These are phyloP conservation scores for Fabriciana adippe DNA, from an alignment of 2,888 invertebrate species.

Conservation along the genomic window DNA sequence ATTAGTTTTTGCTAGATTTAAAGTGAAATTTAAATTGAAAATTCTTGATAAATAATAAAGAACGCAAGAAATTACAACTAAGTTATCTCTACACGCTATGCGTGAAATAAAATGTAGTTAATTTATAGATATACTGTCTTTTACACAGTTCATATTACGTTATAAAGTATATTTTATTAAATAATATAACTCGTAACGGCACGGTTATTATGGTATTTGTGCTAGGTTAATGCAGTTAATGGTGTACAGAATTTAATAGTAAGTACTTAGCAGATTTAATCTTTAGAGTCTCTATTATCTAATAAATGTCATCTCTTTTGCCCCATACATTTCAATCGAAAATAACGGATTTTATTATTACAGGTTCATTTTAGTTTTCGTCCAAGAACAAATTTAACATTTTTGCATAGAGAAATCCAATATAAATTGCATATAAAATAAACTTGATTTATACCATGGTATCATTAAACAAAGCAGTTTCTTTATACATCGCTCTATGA, in stretches of 20 bases:
- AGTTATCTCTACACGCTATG: no score
- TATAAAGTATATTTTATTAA: no score
- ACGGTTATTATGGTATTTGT: no score
- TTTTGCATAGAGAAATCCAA: constrained; percentile 15
- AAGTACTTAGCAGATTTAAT: not conserved
- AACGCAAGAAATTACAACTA: no score
- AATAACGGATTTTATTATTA: constrained; percentile 9
- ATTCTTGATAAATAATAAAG: no score
- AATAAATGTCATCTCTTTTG: not conserved
- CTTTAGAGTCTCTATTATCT: not conserved
- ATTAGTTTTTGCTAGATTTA: no score
- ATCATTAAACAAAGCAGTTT: constrained; percentile 36
- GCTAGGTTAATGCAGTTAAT: no score
- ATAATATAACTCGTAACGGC: no score
- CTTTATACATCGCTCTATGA: constrained; percentile 28
- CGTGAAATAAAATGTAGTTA: no score
- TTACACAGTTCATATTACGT: no score
- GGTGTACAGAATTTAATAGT: not conserved
- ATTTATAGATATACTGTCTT: no score
- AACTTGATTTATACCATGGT: constrained; percentile 28
- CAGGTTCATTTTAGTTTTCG: constrained; percentile 10
- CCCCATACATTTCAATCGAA: constrained; percentile 6
- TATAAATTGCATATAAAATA: constrained; percentile 23
- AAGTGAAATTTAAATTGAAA: no score
- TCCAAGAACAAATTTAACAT: constrained; percentile 5